Base-by-base conservation (phyloP, 2,888 invertebrate genomes). In the Cosmopolites sordidus region DNA sequence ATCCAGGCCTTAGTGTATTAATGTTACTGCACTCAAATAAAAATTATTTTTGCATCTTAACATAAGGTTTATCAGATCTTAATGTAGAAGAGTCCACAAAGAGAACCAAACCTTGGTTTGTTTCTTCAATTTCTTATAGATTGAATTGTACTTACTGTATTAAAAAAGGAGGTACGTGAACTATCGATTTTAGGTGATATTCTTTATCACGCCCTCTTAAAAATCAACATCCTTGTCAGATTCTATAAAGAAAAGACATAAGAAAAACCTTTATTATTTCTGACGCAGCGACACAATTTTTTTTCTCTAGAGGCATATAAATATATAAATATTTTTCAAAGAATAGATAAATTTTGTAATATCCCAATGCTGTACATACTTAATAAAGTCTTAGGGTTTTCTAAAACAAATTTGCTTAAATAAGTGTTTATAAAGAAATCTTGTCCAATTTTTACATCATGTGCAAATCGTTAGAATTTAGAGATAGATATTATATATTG, bases 381-480 rank as follows among this genome's bases (percentile, higher is more conserved):
- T 37, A 52, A 47, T 48, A 16, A 43, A 46, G 17, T 43, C 33
- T 22, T 47, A 52, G 37, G 42, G 43, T 16, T 40, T 42, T 51
- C 29, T 38, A 43, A 44, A 18, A 44, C 11, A 27, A 12, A 33
- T 18, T 42, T 16, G 44, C 44, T 48, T 53, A 27, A 22, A 11
- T 38, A 40, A 29, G 39, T 47, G 40, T 48, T 47, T 44, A 17
- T 33, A 27, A 33, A 22, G 44, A 16, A 46, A 43, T 37, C 43
- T 38, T 52, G 51, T 52, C 43, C 51, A 48, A 41, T 48, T 48
- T 53, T 43, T 48, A 53, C 29, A 48, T 48, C 37, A 22, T 39
- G 44, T 48, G 52, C 52, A 44, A 47, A 53, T 48, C 3, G 14
- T 22, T 51, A 47, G 47, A 43, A 43, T 16, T 50, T 43, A 50